phyloP scores from a whole-genome alignment of 1,140 invertebrate species.

The Bombus difficillimus region DNA sequence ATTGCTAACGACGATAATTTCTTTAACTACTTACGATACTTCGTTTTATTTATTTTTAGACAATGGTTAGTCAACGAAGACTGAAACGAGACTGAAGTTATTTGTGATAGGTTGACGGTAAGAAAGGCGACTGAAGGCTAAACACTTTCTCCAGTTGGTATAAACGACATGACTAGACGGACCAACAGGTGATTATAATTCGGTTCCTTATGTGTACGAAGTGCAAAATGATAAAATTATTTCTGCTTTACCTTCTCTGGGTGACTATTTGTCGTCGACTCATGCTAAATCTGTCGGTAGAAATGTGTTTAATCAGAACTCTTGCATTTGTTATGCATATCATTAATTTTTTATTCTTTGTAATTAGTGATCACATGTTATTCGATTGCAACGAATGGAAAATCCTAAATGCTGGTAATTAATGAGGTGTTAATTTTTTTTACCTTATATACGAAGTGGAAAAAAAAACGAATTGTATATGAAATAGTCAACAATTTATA shows the following conservation, averaged over 20 bases:
- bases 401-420: too few species aligned
- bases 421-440: too few species aligned
- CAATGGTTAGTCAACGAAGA: conserved; percentile 28
- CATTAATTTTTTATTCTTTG: background rate
- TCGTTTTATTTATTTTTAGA: background rate
- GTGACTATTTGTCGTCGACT: too few species aligned
- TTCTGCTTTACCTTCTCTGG: background rate
- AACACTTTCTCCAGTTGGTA: conserved; percentile 67
- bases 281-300: background rate
- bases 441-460: too few species aligned
- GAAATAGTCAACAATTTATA: too few species aligned
- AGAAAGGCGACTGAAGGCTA: conserved; percentile 54
- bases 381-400: too few species aligned
- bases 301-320: background rate
- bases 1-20: background rate
- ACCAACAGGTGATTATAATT: background rate
- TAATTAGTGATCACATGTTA: background rate
- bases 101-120: conserved; percentile 36
- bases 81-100: conserved; percentile 52
- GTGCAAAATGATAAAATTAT: background rate
- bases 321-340: too few species aligned
- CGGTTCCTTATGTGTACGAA: background rate
- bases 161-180: background rate
- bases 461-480: too few species aligned
- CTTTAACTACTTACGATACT: background rate